Evolutionary conservation across 1,140 invertebrate genomes (phyloP), one percentile per base, ranked within the genome.

Genomic region (Limonius californicus): DNA sequence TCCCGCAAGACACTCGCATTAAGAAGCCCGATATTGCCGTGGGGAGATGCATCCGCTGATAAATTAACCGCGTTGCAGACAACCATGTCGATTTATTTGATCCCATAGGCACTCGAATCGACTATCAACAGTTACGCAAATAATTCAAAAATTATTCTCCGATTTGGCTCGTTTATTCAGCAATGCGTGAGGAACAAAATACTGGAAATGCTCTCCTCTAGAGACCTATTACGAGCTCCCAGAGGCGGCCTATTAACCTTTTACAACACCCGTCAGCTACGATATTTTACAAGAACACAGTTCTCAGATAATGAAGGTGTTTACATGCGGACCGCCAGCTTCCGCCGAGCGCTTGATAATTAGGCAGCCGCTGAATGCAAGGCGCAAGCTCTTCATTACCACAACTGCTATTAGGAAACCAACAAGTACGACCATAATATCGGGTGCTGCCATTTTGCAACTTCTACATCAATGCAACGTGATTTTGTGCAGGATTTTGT

Each of bases 301-400:
- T 60, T 59, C 55, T 57, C 54, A 59, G 53, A 66, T 66, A 66
- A 66, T 66, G 65, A 66, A 66, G 65, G 65, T 66, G 65, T 66
- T 66, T 66, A 66, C 65, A 66, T 66, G 65, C 65, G 62, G 61
- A 66, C 62, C 65, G 65, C 56, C 58, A 61, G 58, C 57, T 66
- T 59, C 57, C 50, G 43, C 56, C 59, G 54, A 63, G 54, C 58
- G 57, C 57, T 54, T 63, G 65, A 66, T 66, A 66, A 66, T 66
- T 66, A 66, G 65, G 58, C 65, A 63, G 47, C 58, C 61, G 61
- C 54, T 53, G 57, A 66, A 66, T 63, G 57, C 23, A 50, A 42
- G 39, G 14, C 43, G 39, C 35, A 63, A 66, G 50, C 57, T 57
- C 65, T 63, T 66, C 61, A 66, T 66, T 66, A 66, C 63, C 65